Evolutionary conservation across 2,888 invertebrate genomes (phyloP), one percentile per base, ranked within the genome.

Genomic region (Troides oblongomaculatus): DNA sequence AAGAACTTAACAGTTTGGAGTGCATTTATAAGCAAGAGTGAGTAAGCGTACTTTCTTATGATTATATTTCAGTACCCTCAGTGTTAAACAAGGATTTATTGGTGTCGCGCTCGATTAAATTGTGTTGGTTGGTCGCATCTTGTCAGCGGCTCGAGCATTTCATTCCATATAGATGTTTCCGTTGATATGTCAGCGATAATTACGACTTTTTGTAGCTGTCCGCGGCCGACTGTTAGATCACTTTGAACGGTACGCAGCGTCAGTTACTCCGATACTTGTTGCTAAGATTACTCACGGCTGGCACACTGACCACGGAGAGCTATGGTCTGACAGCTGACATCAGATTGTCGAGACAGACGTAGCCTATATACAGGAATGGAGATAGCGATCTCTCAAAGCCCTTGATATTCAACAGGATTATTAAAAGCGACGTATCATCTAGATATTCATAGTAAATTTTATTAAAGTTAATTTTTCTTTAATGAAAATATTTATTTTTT

Each of bases 241-340:
- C 71, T 74, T 76, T 71, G 69, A 81, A 79, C 80, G 79, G 81
- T 79, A 78, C 74, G 73, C 74, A 71, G 75, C 73, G 74, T 77
- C 76, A 76, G 76, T 79, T 78, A 79, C 77, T 79, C 76, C 75
- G 76, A 78, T 68, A 63, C 78, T 74, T 78, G 77, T 78, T 76
- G 76, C 74, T 77, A 77, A 79, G 81, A 84, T 82, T 81, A 79
- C 84, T 82, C 83, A 84, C 83, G 84, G 79, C 78, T 81, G 84
- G 81, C 87, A 85, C 76, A 86, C 86, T 87, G 83, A 86, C 86
- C 86, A 84, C 53, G 72, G 74, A 79, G 79, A 77, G 78, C 74
- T 79, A 78, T 76, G 76, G 79, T 74, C 79, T 79, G 82, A 83
- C 81, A 81, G 79, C 77, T 82, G 87, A 84, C 83, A 79, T 72